Conservation (phyloP, 2,797 vertebrate species). For the Cygnus olor region DNA sequence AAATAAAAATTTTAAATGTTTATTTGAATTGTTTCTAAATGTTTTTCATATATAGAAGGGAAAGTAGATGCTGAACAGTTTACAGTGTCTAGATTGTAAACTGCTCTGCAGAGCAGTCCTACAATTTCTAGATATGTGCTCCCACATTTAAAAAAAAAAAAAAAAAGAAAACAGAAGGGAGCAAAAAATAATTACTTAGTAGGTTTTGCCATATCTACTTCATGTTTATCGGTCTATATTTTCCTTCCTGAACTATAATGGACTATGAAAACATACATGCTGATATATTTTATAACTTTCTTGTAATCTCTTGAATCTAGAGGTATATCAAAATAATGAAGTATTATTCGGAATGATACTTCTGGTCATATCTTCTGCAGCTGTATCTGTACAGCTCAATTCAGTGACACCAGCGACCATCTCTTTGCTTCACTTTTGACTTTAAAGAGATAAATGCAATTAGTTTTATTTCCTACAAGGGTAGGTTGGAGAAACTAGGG, state of each 20-base stretch:
- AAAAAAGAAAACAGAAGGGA: too few relatives aligned
- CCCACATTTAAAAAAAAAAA: not conserved
- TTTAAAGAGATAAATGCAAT: not conserved
- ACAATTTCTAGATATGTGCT: not conserved
- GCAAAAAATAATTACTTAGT: not conserved
- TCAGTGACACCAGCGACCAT: not conserved
- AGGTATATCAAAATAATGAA: not conserved
- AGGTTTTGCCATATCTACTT: not conserved
- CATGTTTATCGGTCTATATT: not conserved
- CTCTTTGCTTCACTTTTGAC: rapidly evolving
- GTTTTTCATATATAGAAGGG: not conserved
- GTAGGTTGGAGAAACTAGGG: too few relatives aligned
- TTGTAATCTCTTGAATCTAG: not conserved
- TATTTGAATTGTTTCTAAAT: not conserved
- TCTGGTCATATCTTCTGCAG: not conserved
- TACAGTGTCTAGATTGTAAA: not conserved
- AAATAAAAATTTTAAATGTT: not conserved
- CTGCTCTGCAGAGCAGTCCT: not conserved
- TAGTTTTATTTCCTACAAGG: not conserved
- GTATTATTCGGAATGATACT: not conserved
- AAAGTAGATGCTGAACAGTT: not conserved
- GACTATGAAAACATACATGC: not conserved
- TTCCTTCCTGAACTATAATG: not conserved
- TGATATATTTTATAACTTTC: not conserved
- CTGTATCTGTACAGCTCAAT: not conserved